These are phyloP conservation scores for Nylanderia fulva DNA, from an alignment of 1,140 invertebrate species.

Conservation along the genomic window DNA sequence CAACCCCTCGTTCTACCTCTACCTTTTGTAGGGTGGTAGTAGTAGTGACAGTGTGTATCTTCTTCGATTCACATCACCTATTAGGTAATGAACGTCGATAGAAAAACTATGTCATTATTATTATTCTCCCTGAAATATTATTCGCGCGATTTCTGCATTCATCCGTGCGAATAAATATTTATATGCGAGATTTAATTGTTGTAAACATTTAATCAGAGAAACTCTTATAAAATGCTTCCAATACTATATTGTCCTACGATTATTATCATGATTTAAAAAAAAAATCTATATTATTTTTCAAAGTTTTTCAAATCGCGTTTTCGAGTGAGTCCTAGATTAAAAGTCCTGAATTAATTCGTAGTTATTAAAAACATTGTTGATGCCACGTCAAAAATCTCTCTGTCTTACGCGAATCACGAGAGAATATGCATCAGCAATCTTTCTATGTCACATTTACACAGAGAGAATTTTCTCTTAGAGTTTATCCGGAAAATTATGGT, in stretches of 20 bases:
- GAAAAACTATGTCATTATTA: not conserved
- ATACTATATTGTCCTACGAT: no score
- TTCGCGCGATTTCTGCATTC: not conserved
- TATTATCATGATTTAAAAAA: no score
- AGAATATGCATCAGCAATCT: no score
- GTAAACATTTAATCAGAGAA: no score
- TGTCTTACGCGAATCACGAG: not conserved
- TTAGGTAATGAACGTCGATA: conserved; percentile 47
- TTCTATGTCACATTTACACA: no score
- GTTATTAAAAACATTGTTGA: not conserved
- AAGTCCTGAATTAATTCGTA: not conserved
- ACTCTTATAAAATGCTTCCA: no score
- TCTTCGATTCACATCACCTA: conserved; percentile 20
- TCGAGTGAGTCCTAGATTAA: not conserved
- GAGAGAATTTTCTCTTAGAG: no score
- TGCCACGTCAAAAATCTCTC: not conserved
- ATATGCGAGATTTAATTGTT: not conserved
- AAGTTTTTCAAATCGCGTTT: not conserved
- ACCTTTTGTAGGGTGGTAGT: conserved; percentile 36
- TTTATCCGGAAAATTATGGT: no score
- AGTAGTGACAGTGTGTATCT: not conserved
- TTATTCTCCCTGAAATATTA: not conserved
- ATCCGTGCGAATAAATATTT: not conserved
- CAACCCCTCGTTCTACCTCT: conserved; percentile 53
- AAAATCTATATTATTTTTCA: not conserved